These are phyloP conservation scores for Paratilapia polleni DNA, from an alignment of 2,113 vertebrate species.

Conservation along the genomic window DNA sequence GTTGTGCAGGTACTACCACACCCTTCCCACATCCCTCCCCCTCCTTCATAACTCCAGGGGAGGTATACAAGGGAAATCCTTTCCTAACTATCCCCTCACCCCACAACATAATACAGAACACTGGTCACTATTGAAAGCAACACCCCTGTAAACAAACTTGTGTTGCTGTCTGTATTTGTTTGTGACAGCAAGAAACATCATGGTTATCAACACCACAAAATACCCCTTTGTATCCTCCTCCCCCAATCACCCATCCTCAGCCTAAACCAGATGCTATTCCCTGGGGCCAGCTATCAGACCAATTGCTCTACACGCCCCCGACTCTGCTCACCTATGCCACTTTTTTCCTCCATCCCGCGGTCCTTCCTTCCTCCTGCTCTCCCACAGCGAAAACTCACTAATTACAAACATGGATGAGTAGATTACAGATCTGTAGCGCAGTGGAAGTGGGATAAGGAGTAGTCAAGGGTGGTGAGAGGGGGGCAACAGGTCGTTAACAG, in stretches of 20 bases:
- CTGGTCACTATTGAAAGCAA: constrained; percentile 44
- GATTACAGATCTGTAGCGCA: constrained; percentile 77
- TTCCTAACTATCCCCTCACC: constrained; percentile 23
- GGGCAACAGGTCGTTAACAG: constrained; percentile 74
- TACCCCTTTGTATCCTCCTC: constrained; percentile 35
- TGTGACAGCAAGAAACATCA: constrained; percentile 48
- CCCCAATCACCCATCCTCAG: constrained; percentile 38
- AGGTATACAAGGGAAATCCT: constrained; percentile 47
- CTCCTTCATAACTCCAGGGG: constrained; percentile 40
- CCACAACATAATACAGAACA: constrained; percentile 6
- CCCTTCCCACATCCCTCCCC: constrained; percentile 28
- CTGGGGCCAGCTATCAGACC: constrained; percentile 67
- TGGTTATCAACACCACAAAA: constrained; percentile 58
- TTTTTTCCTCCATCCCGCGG: constrained; percentile 37
- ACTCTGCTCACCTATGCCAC: constrained; percentile 59
- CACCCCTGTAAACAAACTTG: constrained; percentile 46
- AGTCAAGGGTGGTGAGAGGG: constrained; percentile 49
- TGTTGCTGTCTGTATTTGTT: constrained; percentile 51
- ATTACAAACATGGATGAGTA: constrained; percentile 78
- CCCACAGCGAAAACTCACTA: constrained; percentile 77
- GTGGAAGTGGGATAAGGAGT: constrained; percentile 67
- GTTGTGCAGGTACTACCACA: constrained; percentile 51
- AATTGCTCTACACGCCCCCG: constrained; percentile 53
- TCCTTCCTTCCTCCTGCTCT: constrained; percentile 75
- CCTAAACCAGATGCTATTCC: constrained; percentile 78